Conservation (phyloP, 2,888 invertebrate species). For the Andrena chrysosceles region DNA sequence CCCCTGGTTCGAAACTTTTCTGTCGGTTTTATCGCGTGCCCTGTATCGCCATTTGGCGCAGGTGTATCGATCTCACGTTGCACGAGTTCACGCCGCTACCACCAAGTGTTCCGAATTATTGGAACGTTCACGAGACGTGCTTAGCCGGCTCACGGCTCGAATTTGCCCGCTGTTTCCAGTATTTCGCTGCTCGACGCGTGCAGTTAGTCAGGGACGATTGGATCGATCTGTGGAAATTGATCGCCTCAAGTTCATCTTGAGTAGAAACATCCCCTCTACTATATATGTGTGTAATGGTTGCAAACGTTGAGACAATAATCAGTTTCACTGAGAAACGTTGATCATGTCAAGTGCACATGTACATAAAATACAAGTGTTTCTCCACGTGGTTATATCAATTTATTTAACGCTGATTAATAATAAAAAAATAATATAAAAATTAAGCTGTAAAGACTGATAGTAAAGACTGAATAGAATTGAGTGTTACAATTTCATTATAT, state of each 20-base stretch:
- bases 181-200: not conserved
- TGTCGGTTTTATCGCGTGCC: slow-evolving; percentile 43
- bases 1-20: slow-evolving; percentile 38
- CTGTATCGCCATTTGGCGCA: slow-evolving; percentile 31
- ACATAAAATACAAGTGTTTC: no score
- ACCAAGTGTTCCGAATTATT: slow-evolving; percentile 49
- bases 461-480: no score
- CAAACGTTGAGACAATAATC: no score
- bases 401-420: no score
- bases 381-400: no score
- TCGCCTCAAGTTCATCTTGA: not conserved
- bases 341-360: no score
- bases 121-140: slow-evolving; percentile 33
- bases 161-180: slow-evolving; percentile 28
- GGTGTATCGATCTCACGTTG: slow-evolving; percentile 51
- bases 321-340: no score
- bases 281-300: no score
- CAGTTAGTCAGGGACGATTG: not conserved
- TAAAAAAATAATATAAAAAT: no score
- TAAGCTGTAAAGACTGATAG: no score
- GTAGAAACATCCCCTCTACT: no score
- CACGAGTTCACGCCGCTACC: slow-evolving; percentile 29
- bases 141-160: slow-evolving; percentile 19
- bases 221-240: not conserved
- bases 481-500: no score